Conservation (phyloP, 2,888 invertebrate species). For the Ceriagrion tenellum region DNA sequence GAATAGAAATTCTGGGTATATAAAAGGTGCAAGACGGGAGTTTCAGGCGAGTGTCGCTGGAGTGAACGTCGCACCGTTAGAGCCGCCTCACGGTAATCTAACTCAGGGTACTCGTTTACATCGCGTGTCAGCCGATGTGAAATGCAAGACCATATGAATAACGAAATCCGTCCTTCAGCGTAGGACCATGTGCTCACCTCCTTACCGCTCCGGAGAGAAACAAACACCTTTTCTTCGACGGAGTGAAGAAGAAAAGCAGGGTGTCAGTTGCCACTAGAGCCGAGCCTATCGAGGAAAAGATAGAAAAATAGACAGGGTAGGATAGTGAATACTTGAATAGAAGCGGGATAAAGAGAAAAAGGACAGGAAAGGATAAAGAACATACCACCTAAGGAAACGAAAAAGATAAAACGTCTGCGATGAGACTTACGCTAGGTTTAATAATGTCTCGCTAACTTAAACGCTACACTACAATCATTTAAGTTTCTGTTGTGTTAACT, state of each 20-base stretch:
- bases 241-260: neutral
- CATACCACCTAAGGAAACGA: neutral
- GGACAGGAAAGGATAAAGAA: neutral
- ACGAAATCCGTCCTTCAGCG: neutral
- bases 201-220: neutral
- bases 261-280: neutral
- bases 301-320: neutral
- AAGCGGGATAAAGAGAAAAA: neutral
- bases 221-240: neutral
- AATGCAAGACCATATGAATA: neutral
- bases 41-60: neutral
- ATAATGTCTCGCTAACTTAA: too few species aligned
- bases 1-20: neutral
- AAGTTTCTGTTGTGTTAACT: too few species aligned
- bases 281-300: neutral
- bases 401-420: neutral
- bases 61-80: neutral
- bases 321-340: neutral
- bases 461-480: too few species aligned
- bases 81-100: neutral
- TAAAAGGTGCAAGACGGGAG: neutral
- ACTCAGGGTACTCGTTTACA: neutral
- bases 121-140: neutral
- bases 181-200: neutral
- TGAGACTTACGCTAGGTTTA: neutral